A percentile compares a stretch with the other conserved stretches of the same genome.
These are phyloP conservation scores for Nomada fucata DNA, from an alignment of 2,888 invertebrate genomes.

Conservation along the genomic window DNA sequence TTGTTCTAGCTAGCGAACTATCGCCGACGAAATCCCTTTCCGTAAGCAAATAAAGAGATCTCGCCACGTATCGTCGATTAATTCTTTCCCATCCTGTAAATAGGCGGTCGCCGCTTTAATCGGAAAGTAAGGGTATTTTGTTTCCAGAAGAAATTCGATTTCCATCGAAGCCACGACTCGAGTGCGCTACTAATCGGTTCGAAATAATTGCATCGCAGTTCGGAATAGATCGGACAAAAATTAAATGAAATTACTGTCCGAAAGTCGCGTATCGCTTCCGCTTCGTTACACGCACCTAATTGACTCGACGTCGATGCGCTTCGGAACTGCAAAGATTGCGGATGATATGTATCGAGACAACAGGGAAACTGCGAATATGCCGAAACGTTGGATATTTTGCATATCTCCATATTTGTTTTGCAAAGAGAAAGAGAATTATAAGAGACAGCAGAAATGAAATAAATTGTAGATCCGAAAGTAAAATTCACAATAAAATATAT, in stretches of 20 bases:
- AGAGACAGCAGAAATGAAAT: not conserved
- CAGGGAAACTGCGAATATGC: not conserved
- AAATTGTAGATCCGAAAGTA: not conserved
- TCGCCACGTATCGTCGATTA: slow-evolving; percentile 1
- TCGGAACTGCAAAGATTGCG: no score
- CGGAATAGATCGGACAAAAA: no score
- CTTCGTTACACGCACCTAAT: no score
- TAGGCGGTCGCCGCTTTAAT: not conserved
- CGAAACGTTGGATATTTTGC: not conserved
- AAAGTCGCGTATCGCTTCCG: no score
- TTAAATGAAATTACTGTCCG: no score
- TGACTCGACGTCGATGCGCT: no score
- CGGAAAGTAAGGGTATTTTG: not conserved
- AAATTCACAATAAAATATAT: no score
- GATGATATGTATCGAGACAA: not conserved
- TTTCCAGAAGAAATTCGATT: not conserved
- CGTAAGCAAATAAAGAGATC: not conserved
- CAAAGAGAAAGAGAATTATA: no score
- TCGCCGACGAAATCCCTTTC: slow-evolving; percentile 2
- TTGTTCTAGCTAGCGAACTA: not conserved
- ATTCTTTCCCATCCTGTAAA: not conserved
- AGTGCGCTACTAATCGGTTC: not conserved
- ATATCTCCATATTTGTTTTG: not conserved
- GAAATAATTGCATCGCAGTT: not conserved
- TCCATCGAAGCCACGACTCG: not conserved